Evolutionary conservation across 2,797 vertebrate species (phyloP), one percentile per base, ranked within the genome.

Genomic region (Telmatherina bonti): DNA sequence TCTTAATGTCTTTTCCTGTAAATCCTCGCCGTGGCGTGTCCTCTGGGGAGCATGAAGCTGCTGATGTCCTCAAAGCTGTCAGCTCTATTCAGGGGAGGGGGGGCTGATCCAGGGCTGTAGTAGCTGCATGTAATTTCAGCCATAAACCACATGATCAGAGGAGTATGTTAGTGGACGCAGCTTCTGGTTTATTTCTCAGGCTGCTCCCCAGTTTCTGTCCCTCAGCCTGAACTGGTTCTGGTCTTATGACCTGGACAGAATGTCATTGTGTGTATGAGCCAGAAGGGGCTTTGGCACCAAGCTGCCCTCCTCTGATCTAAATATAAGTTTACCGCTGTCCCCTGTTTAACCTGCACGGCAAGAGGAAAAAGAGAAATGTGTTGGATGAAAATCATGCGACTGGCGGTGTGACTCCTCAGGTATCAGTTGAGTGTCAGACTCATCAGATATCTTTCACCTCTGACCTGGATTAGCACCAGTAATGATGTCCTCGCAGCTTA

Each of bases 211-310:
- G 56, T 76, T 70, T 77, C 67, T 75, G 10, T 62, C 47, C 47
- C 38, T 74, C 38, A 68, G 62, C 68, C 41, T 35, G 51, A 38
- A 66, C 3, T 16, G 36, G 31, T 11, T 78, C 29, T 24, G 52
- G 52, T 84, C 81, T 87, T 85, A 72, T 77, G 86, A 88, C 83
- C 77, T 55, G 78, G 79, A 66, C 80, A 62, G 86, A 91, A 94
- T 93, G 93, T 89, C 90, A 85, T 64, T 29, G 60, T 52, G 41
- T 13, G 29, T 18, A n/a, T 59, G 54, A 88, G 91, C 93, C 91
- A 82, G 74, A 77, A 92, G 79, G 22, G 24, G 53, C 11, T 71
- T 22, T 13, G 24, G 27, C 83, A 76, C 43, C 64, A 36, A 53
- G 20, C 60, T 9, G 33, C 29, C 61, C 54, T 56, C 30, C 67